Evolutionary conservation across 2,888 invertebrate species (phyloP).

Genomic region (Linyphia triangularis): DNA sequence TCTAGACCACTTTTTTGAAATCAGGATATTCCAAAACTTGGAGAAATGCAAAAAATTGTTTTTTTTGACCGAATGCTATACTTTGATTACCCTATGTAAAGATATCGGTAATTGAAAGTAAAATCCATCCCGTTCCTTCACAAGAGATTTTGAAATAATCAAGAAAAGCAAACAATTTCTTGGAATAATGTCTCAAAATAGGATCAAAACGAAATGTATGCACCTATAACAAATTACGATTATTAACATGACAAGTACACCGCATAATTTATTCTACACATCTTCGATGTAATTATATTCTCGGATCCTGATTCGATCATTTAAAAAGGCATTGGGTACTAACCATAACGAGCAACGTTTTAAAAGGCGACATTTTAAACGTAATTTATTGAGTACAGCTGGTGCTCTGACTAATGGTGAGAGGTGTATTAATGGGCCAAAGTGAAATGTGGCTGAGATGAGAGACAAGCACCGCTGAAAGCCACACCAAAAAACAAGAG

Average conservation of each 20-base stretch:
- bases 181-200: not conserved
- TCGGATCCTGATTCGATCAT: constrained; percentile 37
- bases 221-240: constrained; percentile 19
- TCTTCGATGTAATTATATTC: constrained; percentile 30
- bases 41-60: no score
- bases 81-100: no score
- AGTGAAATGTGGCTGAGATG: constrained; percentile 38
- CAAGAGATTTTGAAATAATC: no score
- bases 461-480: not conserved
- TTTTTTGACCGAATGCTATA: no score
- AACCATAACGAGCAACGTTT: constrained; percentile 25
- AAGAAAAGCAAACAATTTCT: not conserved
- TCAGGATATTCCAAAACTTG: no score
- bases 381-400: constrained; percentile 53
- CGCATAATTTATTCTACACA: constrained; percentile 46
- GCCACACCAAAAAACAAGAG: constrained; percentile 6
- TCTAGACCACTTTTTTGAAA: no score
- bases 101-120: no score
- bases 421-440: constrained; percentile 46
- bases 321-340: constrained; percentile 8
- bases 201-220: not conserved
- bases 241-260: constrained; percentile 14
- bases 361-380: constrained; percentile 43
- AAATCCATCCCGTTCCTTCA: not conserved
- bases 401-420: constrained; percentile 45